Evolutionary conservation across 2,888 invertebrate genomes (phyloP).

Genomic region (Schizaphis graminum): DNA sequence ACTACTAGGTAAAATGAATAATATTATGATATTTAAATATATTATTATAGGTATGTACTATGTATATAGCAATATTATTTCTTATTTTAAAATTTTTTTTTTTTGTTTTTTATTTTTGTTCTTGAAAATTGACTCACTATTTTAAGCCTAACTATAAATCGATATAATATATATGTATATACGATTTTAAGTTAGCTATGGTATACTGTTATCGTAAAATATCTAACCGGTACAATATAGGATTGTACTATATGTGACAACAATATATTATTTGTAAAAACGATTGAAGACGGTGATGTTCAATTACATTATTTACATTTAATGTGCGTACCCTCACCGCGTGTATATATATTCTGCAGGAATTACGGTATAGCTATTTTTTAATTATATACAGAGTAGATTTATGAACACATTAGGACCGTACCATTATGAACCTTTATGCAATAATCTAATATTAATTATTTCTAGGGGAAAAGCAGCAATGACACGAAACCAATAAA

Average conservation of each 20-base stretch:
- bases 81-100: neutral
- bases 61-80: neutral
- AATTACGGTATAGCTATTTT: slow-evolving; percentile 41
- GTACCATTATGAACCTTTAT: neutral
- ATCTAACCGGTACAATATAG: neutral
- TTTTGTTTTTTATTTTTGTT: neutral
- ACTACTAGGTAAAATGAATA: neutral
- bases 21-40: neutral
- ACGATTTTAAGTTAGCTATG: neutral
- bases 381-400: slow-evolving; percentile 23
- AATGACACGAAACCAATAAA: slow-evolving; percentile 13
- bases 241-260: neutral
- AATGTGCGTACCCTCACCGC: neutral
- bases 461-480: neutral
- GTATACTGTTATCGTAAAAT: neutral
- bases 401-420: neutral
- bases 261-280: neutral
- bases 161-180: neutral
- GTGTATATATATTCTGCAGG: neutral
- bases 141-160: neutral
- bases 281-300: neutral
- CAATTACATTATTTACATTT: neutral
- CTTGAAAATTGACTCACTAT: neutral
- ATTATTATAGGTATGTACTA: neutral
- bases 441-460: slow-evolving; percentile 36